These are phyloP conservation scores for Nycticebus coucang DNA, from an alignment of 2,113 vertebrate species.

Conservation along the genomic window DNA sequence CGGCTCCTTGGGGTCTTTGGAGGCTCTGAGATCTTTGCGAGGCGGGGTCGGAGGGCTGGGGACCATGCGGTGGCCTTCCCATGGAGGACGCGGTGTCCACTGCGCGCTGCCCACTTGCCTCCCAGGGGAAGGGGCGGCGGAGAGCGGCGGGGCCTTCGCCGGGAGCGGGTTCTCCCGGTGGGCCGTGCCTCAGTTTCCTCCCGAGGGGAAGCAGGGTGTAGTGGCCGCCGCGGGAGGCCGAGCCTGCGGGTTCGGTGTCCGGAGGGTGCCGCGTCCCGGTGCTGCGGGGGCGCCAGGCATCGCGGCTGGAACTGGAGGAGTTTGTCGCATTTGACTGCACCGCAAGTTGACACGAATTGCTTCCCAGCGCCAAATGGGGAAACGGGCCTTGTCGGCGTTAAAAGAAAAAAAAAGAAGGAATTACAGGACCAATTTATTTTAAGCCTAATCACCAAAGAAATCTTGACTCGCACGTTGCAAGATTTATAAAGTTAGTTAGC, in stretches of 20 bases:
- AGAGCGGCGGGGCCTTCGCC: neutral
- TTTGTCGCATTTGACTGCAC: conserved; percentile 74
- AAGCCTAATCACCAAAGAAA: neutral
- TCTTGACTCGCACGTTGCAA: conserved; percentile 24
- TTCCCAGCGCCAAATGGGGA: conserved; percentile 36
- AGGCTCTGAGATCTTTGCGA: neutral
- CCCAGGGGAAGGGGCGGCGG: neutral
- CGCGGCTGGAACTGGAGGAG: conserved; percentile 29
- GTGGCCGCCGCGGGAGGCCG: neutral
- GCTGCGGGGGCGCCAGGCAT: conserved; percentile 62
- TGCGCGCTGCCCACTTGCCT: neutral
- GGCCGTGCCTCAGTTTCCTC: conserved; percentile 62
- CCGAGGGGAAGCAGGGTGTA: too few relatives aligned
- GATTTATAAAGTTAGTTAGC: conserved; percentile 23
- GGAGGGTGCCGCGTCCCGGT: neutral
- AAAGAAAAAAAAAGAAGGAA: conserved; percentile 10
- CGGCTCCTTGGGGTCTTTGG: neutral
- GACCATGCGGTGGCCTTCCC: neutral
- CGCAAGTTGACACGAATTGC: conserved; percentile 73
- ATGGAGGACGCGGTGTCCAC: neutral
- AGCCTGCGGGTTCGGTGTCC: neutral
- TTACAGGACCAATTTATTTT: conserved; percentile 45
- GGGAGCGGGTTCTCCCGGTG: neutral
- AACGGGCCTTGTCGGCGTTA: conserved; percentile 27
- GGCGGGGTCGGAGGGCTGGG: neutral